phyloP scores from a whole-genome alignment of 2,888 invertebrate species.

The Eulithis prunata region DNA sequence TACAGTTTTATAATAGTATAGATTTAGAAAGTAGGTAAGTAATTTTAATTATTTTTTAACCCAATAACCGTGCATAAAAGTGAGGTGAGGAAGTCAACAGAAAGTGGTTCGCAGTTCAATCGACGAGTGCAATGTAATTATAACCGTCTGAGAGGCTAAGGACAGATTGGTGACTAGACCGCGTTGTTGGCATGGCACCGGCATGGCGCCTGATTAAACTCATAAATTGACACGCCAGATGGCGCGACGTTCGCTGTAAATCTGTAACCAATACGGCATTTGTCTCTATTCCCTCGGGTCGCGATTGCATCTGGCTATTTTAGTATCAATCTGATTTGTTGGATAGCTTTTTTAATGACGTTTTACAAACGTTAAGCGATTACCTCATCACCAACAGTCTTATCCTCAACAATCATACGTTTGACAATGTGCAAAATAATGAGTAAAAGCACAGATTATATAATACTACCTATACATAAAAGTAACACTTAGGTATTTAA shows the following conservation, averaged over 20 bases:
- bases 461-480: too few relatives aligned
- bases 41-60: too few relatives aligned
- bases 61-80: too few relatives aligned
- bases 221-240: constrained; percentile 81
- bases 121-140: constrained; percentile 23
- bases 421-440: too few relatives aligned
- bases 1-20: too few relatives aligned
- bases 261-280: constrained; percentile 78
- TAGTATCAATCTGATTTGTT: constrained; percentile 49
- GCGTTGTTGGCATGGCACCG: constrained; percentile 13
- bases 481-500: too few relatives aligned
- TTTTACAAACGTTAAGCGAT: not conserved
- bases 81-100: too few relatives aligned
- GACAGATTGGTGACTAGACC: constrained; percentile 17
- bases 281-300: constrained; percentile 73
- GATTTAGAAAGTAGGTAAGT: too few relatives aligned
- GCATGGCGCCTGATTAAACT: constrained; percentile 71
- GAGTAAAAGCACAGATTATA: too few relatives aligned
- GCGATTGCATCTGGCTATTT: constrained; percentile 60
- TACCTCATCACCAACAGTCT: not conserved
- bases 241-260: constrained; percentile 75
- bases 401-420: too few relatives aligned
- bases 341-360: constrained; percentile 1
- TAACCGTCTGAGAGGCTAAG: constrained; percentile 9
- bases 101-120: not conserved